phyloP scores from a whole-genome alignment of 2,888 invertebrate genomes.

The Rosalia funebris region DNA sequence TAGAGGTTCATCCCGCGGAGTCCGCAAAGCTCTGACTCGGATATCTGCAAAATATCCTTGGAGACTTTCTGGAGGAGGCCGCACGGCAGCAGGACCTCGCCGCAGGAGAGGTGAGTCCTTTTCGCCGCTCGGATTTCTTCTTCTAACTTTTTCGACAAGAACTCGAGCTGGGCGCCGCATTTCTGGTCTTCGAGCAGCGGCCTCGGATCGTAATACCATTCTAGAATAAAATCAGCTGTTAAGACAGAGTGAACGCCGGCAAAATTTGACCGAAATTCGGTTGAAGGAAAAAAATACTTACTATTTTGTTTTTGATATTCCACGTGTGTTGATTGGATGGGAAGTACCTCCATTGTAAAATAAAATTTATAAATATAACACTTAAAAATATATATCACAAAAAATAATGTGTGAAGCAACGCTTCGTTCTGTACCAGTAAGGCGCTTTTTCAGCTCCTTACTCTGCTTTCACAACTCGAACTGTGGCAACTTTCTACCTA shows the following conservation, averaged over 20 bases:
- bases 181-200: conserved; percentile 55
- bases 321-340: conserved; percentile 50
- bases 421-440: conserved; percentile 45
- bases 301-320: conserved; percentile 59
- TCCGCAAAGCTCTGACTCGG: conserved; percentile 90
- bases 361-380: conserved; percentile 50
- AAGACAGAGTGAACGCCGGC: too few species aligned
- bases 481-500: conserved; percentile 25
- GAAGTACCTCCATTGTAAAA: conserved; percentile 57
- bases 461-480: conserved; percentile 20
- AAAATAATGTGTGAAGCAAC: conserved; percentile 46
- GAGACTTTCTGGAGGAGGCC: conserved; percentile 84
- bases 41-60: conserved; percentile 80
- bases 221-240: conserved; percentile 45
- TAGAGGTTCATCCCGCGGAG: conserved; percentile 85
- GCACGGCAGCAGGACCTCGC: conserved; percentile 85
- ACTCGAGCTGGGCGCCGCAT: conserved; percentile 69
- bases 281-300: conserved; percentile 48
- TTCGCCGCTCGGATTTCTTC: conserved; percentile 83
- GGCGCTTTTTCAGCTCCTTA: conserved; percentile 29
- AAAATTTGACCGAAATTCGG: too few species aligned
- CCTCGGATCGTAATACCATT: conserved; percentile 61
- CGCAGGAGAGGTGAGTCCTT: conserved; percentile 81
- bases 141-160: conserved; percentile 81
- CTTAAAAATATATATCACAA: conserved; percentile 55